Percentiles rank a stretch among this genome's conserved stretches.
phyloP scores from a whole-genome alignment of 1,140 invertebrate species.

The Apis florea region DNA sequence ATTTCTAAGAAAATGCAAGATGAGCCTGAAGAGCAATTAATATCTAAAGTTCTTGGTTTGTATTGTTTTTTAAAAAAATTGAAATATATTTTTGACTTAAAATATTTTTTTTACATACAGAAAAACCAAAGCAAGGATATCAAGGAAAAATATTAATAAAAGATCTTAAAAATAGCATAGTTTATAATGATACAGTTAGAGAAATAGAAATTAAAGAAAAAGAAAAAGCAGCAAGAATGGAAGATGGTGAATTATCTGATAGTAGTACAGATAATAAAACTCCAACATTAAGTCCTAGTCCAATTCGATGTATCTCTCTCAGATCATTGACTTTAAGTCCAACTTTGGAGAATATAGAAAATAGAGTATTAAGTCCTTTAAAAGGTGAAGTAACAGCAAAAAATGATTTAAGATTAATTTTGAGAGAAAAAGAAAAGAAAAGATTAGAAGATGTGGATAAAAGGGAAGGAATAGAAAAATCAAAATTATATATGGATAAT shows the following conservation, averaged over 20 bases:
- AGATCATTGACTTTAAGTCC: constrained; percentile 56
- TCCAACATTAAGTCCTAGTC: constrained; percentile 74
- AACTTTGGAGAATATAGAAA: constrained; percentile 54
- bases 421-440: constrained; percentile 79
- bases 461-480: constrained; percentile 71
- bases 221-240: constrained; percentile 82
- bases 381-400: constrained; percentile 68
- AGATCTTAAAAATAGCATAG: constrained; percentile 84
- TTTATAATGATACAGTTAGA: constrained; percentile 85
- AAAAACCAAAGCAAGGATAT: constrained; percentile 72
- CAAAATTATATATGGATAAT: constrained; percentile 73
- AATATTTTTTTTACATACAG: constrained; percentile 54
- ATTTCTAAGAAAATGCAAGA: constrained; percentile 69
- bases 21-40: constrained; percentile 72
- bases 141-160: constrained; percentile 82
- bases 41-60: constrained; percentile 78
- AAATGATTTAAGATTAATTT: constrained; percentile 77
- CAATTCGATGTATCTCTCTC: constrained; percentile 51
- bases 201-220: constrained; percentile 84
- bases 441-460: constrained; percentile 79
- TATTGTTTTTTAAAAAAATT: constrained; percentile 48
- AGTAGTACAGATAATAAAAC: constrained; percentile 81
- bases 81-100: neutral
- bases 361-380: constrained; percentile 33
- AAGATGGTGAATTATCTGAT: constrained; percentile 84